Percentiles rank a stretch among this genome's conserved stretches.
phyloP scores from a whole-genome alignment of 2,113 vertebrate species.

The Lycocorax pyrrhopterus region DNA sequence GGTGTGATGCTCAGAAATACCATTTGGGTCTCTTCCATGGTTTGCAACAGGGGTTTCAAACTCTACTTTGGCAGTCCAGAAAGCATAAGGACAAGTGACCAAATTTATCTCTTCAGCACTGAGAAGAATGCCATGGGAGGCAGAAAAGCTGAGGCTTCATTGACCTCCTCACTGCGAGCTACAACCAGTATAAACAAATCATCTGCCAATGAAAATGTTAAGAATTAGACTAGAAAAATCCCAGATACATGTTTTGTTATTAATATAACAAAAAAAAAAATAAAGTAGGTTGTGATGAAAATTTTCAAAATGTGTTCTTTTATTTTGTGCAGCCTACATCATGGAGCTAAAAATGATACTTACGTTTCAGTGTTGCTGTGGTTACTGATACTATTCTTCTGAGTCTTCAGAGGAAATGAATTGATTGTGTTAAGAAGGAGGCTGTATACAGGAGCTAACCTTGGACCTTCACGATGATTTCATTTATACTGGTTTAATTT shows the following conservation, averaged over 20 bases:
- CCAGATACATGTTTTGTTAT: background rate
- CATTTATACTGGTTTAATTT: background rate
- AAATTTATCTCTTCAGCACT: background rate
- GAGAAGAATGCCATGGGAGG: background rate
- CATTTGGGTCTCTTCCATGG: background rate
- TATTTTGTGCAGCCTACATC: slow-evolving; percentile 20
- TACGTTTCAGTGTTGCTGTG: slow-evolving; percentile 39
- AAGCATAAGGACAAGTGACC: background rate
- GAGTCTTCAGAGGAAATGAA: slow-evolving; percentile 25
- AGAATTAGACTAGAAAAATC: background rate
- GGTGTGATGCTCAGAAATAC: background rate
- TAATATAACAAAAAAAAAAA: background rate
- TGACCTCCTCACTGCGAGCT: background rate
- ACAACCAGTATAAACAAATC: background rate
- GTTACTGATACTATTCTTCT: slow-evolving; percentile 46
- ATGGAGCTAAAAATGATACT: slow-evolving; percentile 43
- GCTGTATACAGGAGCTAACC: background rate
- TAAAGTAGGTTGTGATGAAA: background rate
- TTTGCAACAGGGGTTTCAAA: background rate
- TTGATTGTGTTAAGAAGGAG: background rate
- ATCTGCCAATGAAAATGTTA: background rate
- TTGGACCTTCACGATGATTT: background rate
- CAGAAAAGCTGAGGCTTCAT: background rate
- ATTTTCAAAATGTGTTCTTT: background rate
- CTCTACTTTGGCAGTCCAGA: background rate